Evolutionary conservation across 2,797 vertebrate species (phyloP), one percentile per base, ranked within the genome.

Genomic region (Loris lydekkerianus): DNA sequence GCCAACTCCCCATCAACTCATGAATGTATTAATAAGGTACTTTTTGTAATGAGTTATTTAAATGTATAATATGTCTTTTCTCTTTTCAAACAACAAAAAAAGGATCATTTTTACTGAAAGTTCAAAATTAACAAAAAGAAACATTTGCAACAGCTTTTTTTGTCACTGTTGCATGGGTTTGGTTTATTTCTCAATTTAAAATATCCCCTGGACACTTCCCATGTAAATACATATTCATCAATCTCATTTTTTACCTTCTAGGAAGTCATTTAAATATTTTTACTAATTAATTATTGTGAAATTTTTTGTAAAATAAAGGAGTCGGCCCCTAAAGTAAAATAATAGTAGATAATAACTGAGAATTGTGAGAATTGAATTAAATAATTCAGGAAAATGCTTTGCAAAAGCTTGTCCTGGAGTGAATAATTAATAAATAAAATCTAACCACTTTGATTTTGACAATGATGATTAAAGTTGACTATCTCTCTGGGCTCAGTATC

Each of bases 101-200:
- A 29, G 13, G 5, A 58, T 65, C 1, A 53, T 37, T 85, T 86
- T 67, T 90, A n/a, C 17, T 34, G 40, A 20, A 82, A 69, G 20
- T 93, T 95, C 5, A 94, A 93, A 94, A 82, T n/a, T 78, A 25
- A 14, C 72, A n/a, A 40, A 87, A 89, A 92, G 27, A 88, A 86
- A 92, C 15, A 34, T 83, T 86, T 65, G 21, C 20, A 82, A 37
- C 18, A 94, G 34, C 9, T 80, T 75, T 91, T 89, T 31, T 69
- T 7, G 15, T 10, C 34, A 3, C 3, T 53, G 14, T 53, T 53
- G 14, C 40, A 53, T 63, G 17, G 15, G 58, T 89, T 63, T n/a
- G 9, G 65, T 91, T 63, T n/a, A 2, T 86, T 96, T 97, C 87
- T 27, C 31, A 70, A 31, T 60, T 82, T 93, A 87, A 92, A 84